Percentiles rank a stretch among this genome's conserved stretches.
Evolutionary conservation across 2,888 invertebrate genomes (phyloP).

Genomic region (Cheilosia grossa): DNA sequence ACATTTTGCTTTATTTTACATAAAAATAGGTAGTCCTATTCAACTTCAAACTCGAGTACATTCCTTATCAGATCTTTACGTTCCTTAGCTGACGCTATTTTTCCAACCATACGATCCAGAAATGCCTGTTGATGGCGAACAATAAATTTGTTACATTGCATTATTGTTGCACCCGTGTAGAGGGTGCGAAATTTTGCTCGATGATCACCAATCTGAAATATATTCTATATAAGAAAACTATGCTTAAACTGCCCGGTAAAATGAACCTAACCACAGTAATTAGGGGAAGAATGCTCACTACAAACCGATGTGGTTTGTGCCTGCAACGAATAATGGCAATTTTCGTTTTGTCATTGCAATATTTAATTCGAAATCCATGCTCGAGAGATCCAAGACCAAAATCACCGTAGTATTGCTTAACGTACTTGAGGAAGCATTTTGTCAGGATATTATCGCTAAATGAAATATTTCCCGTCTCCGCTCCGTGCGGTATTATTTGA

Average conservation of each 20-base stretch:
- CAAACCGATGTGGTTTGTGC: slow-evolving; percentile 90
- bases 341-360: slow-evolving; percentile 90
- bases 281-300: slow-evolving; percentile 88
- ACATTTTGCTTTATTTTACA: not conserved
- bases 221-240: not conserved
- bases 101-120: slow-evolving; percentile 86
- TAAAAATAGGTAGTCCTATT: slow-evolving; percentile 71
- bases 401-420: slow-evolving; percentile 90
- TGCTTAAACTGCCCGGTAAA: not conserved
- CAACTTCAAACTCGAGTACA: slow-evolving; percentile 81
- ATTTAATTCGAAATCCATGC: slow-evolving; percentile 90
- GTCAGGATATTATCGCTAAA: slow-evolving; percentile 83
- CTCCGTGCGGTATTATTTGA: slow-evolving; percentile 84
- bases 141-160: slow-evolving; percentile 90
- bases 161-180: slow-evolving; percentile 91
- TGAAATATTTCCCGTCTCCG: slow-evolving; percentile 80
- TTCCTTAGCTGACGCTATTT: slow-evolving; percentile 86
- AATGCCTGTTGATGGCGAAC: slow-evolving; percentile 87
- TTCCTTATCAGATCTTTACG: slow-evolving; percentile 84
- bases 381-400: slow-evolving; percentile 89
- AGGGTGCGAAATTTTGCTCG: slow-evolving; percentile 87
- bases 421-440: slow-evolving; percentile 85
- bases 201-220: slow-evolving; percentile 85
- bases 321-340: slow-evolving; percentile 89
- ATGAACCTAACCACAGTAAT: slow-evolving; percentile 84